These are phyloP conservation scores for Bedellia somnulentella DNA, from an alignment of 2,888 invertebrate species.

Conservation along the genomic window DNA sequence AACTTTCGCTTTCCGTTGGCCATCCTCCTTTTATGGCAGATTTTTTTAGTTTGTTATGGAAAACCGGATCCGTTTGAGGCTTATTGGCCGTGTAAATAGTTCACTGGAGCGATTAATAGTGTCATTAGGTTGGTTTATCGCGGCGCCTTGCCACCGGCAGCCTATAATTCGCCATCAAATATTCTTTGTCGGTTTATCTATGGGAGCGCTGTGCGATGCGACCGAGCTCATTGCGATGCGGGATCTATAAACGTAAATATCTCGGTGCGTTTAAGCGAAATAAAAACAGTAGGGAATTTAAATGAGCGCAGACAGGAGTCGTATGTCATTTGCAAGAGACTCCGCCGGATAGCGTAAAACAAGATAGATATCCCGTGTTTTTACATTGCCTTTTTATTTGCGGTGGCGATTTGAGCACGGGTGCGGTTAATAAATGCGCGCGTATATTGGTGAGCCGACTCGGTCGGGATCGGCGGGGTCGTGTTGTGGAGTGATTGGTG, in stretches of 20 bases:
- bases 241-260: conserved; percentile 20
- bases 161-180: conserved; percentile 14
- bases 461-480: background rate
- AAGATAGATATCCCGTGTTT: conserved; percentile 1
- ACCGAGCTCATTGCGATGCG: conserved; percentile 19
- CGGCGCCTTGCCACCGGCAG: conserved; percentile 12
- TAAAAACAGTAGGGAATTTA: conserved; percentile 4
- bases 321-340: conserved; percentile 5
- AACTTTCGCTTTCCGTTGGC: conserved; percentile 13
- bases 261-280: conserved; percentile 4
- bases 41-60: conserved; percentile 11
- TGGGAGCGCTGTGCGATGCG: conserved; percentile 13
- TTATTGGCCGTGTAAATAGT: conserved; percentile 10
- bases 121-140: conserved; percentile 22
- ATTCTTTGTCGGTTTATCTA: conserved; percentile 9
- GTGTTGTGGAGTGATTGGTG: background rate
- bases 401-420: no score
- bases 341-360: conserved; percentile 1
- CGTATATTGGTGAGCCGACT: background rate
- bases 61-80: conserved; percentile 6
- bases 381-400: conserved; percentile 3
- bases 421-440: no score
- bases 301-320: conserved; percentile 3
- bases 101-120: conserved; percentile 21
- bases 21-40: conserved; percentile 8